Conservation (phyloP, 2,888 invertebrate species). For the Ophion costatus region DNA sequence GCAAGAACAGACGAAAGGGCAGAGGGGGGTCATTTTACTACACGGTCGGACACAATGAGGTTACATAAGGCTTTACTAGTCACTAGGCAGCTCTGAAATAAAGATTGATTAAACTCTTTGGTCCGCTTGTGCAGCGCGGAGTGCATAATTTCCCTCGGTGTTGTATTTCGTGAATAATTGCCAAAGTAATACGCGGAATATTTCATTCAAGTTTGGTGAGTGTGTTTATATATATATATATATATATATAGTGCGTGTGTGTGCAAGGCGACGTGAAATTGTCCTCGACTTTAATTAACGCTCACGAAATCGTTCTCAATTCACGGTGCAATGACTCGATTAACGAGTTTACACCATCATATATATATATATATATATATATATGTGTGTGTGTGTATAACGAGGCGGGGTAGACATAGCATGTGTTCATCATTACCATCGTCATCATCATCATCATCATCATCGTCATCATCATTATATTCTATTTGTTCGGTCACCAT, state of each 20-base stretch:
- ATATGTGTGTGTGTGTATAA: conserved; percentile 14
- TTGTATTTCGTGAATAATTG: conserved; percentile 15
- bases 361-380: conserved; percentile 6
- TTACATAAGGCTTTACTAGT: too few species aligned
- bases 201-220: conserved; percentile 8
- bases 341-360: conserved; percentile 49
- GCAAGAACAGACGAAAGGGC: too few species aligned
- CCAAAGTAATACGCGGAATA: conserved; percentile 12
- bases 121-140: not conserved
- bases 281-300: conserved; percentile 65
- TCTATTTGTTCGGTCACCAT: conserved; percentile 50
- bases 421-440: conserved; percentile 31
- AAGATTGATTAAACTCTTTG: not conserved
- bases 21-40: too few species aligned
- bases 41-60: too few species aligned
- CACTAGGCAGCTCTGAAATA: too few species aligned
- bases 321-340: conserved; percentile 65
- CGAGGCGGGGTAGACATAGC: conserved; percentile 31
- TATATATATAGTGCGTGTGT: not conserved
- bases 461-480: conserved; percentile 11
- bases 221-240: not conserved
- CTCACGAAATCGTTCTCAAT: conserved; percentile 59
- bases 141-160: not conserved
- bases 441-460: conserved; percentile 32
- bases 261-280: conserved; percentile 52